Conservation (phyloP, 2,797 vertebrate species). For the Crenuchus spilurus region DNA sequence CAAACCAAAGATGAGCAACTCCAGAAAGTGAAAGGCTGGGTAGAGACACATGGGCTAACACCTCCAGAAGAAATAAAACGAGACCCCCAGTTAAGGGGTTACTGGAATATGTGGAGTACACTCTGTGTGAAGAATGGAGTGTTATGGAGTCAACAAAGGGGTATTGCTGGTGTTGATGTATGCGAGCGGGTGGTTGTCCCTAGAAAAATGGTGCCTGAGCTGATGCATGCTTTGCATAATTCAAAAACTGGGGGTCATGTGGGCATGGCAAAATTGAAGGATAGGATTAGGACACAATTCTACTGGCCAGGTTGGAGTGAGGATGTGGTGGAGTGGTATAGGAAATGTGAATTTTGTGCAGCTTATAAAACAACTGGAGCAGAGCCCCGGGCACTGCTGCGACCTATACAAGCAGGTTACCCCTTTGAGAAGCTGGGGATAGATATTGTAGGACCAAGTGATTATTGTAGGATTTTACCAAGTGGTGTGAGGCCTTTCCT, state of each 20-base stretch:
- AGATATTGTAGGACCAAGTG: neutral
- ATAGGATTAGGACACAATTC: too few relatives aligned
- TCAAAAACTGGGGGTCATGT: too few relatives aligned
- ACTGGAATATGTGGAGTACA: neutral
- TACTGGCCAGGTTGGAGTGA: neutral
- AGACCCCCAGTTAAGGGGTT: neutral
- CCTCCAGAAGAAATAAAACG: neutral
- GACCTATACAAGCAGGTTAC: neutral
- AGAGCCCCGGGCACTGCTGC: neutral
- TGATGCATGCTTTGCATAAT: neutral
- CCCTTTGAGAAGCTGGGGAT: neutral
- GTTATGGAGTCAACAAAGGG: neutral
- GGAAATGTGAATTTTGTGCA: neutral
- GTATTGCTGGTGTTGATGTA: neutral
- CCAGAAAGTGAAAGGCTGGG: neutral
- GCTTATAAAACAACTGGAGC: neutral
- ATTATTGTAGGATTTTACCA: too few relatives aligned
- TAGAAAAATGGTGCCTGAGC: neutral
- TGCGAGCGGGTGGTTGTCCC: too few relatives aligned
- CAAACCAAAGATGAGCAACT: neutral
- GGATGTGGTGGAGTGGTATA: neutral
- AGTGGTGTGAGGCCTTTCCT: neutral
- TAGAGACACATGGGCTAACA: neutral
- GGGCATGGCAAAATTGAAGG: too few relatives aligned
- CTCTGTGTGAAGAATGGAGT: neutral